Conservation (phyloP, 2,888 invertebrate genomes). For the Caenorhabditis japonica region DNA sequence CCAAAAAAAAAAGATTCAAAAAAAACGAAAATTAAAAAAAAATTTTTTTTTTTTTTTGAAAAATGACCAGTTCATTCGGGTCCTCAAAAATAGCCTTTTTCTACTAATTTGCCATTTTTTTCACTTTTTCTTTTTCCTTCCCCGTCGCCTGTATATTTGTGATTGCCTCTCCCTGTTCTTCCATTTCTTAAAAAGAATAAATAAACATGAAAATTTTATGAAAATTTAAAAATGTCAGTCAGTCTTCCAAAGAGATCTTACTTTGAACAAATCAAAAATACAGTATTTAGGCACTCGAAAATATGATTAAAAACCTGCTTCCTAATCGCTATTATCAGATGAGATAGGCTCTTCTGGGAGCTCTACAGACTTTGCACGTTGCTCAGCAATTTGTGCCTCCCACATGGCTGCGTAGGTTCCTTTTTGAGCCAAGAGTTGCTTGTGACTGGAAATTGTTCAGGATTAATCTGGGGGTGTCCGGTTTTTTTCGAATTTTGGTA, state of each 20-base stretch:
- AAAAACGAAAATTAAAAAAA: background rate
- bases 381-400: constrained; percentile 78
- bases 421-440: constrained; percentile 82
- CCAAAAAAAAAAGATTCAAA: no score
- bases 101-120: constrained; percentile 1
- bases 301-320: no score
- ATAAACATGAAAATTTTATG: background rate
- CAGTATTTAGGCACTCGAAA: no score
- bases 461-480: no score
- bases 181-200: no score
- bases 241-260: no score
- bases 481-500: no score
- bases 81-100: constrained; percentile 7
- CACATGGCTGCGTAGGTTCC: constrained; percentile 93
- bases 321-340: constrained; percentile 29
- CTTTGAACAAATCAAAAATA: no score
- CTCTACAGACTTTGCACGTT: constrained; percentile 51
- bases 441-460: constrained; percentile 83
- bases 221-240: no score
- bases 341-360: constrained; percentile 4
- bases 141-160: constrained; percentile 26
- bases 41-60: constrained; percentile 4
- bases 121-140: background rate
- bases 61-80: constrained; percentile 26
- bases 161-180: no score